Base-by-base conservation (phyloP, 2,888 invertebrate species). In the Cristatella mucedo region DNA sequence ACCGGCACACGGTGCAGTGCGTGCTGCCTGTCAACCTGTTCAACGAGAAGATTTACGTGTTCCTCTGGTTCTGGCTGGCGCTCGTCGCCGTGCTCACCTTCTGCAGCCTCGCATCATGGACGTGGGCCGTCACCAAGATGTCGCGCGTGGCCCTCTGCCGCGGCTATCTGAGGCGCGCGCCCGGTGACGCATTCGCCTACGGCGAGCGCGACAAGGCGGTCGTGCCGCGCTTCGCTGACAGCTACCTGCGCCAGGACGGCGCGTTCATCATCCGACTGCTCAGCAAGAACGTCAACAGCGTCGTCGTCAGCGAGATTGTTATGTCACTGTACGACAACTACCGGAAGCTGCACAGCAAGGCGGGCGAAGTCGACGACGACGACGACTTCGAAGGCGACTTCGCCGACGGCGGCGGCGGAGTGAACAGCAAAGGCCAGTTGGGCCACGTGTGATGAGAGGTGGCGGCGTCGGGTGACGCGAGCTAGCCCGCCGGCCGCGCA, bases 141-240 rank as follows among this genome's bases (percentile, higher is more conserved):
- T 26, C 36, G 5, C 21, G 36, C 13, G 36, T 36, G 6, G 24
- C 66, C 37, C 64, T 68, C 46, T 60, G 68, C 49, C 50, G 66
- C 34, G 68, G 67, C 45, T 62, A 68, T 44, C 55, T 68, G 16
- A 64, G 67, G 48, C 59, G 65, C 40, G 66, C 68, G 61, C 56
- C 61, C 19, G 36, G 26, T 13, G n/a, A n/a, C n/a, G n/a, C n/a
- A n/a, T 36, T 15, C 18, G 13, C 13, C n/a, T 22, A 36, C 26
- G 19, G 26, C 24, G 26, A 36, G 24, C 6, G 18, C 15, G 60
- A 61, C 38, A 54, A 55, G 44, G 55, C 55, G 39, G 46, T 55
- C n/a, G 64, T 62, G 38, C 59, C 61, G 22, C 49, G 56, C n/a
- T 63, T 63, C 43, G 58, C 58, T 1, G 51, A 59, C 45, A 54